Base-by-base conservation (phyloP, 1,140 invertebrate species). In the Hyles euphorbiae region DNA sequence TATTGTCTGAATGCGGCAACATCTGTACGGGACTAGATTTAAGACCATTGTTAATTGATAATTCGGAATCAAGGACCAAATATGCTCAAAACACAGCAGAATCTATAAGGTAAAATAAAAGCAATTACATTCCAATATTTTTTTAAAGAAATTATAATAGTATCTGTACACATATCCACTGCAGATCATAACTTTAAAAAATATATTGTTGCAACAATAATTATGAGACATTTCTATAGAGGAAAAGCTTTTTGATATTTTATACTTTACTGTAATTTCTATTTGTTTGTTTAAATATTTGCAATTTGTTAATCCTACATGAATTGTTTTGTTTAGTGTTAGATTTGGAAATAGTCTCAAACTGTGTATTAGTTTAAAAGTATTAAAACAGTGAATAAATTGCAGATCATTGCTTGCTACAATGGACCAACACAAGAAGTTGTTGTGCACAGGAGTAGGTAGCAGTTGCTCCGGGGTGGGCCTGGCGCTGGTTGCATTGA, bases 1-100 rank as follows among this genome's bases (percentile, higher is more conserved):
- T 88, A 32, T 67, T 70, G 53, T 83, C 79, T 34, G 75, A 85
- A 63, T 78, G 81, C 75, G 78, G 76, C 9, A 74, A 65, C 52
- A 58, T 83, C 36, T 86, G 76, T 63, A 81, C 78, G 45, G 72
- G 70, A 48, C 62, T 88, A 58, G 73, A 87, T 56, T 66, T 86
- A 52, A 75, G 57, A 60, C 57, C 77, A 46, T 57, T 87, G 33
- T 53, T 86, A 45, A 64, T 78, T 60, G 71, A 78, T 22, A 72
- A 79, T 58, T 64, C 74, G 34, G 77, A 81, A 53, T 68, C 61
- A 44, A 75, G 68, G 63, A 58, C 67, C 11, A 76, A 71, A 47
- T 66, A 74, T 69, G 83, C 85, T 34, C 54, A 68, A 52, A 68
- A 76, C 53, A 64, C 80, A n/a, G 81, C 84, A 48, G 79, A 87